Percentiles rank a stretch among this genome's conserved stretches.
Conservation (phyloP, 2,113 vertebrate species). For the Chauna torquata region DNA sequence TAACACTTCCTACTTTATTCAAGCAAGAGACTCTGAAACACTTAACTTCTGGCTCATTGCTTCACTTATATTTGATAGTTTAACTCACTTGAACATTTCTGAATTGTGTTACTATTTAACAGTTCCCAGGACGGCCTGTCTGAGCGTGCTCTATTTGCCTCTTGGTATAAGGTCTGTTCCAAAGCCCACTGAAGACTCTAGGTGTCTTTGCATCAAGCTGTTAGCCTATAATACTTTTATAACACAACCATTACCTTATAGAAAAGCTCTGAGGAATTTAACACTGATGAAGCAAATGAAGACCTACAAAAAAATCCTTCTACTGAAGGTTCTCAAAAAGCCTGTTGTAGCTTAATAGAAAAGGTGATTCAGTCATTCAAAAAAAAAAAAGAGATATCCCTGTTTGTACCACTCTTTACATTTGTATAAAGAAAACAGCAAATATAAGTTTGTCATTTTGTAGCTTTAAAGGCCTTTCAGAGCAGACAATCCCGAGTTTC, state of each 20-base stretch:
- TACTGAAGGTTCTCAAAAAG: not conserved
- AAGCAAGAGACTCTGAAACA: not conserved
- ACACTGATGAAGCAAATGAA: conserved; percentile 14
- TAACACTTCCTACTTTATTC: not conserved
- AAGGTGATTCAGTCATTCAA: not conserved
- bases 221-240: conserved; percentile 4
- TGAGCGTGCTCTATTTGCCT: not conserved
- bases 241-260: conserved; percentile 25
- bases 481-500: not conserved
- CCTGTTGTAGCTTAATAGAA: not conserved
- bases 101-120: not conserved
- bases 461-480: not conserved
- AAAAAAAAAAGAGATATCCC: not conserved
- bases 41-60: not conserved
- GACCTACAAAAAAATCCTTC: not conserved
- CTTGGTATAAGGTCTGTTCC: conserved; percentile 12
- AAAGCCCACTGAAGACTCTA: conserved; percentile 30
- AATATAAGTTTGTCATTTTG: not conserved
- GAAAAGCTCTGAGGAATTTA: conserved; percentile 1
- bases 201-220: conserved; percentile 11
- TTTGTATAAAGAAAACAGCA: not conserved
- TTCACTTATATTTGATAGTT: not conserved
- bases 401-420: not conserved
- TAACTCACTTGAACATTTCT: not conserved
- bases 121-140: not conserved